Base-by-base conservation (phyloP, 2,888 invertebrate species). In the Malthinus seriepunctatus region DNA sequence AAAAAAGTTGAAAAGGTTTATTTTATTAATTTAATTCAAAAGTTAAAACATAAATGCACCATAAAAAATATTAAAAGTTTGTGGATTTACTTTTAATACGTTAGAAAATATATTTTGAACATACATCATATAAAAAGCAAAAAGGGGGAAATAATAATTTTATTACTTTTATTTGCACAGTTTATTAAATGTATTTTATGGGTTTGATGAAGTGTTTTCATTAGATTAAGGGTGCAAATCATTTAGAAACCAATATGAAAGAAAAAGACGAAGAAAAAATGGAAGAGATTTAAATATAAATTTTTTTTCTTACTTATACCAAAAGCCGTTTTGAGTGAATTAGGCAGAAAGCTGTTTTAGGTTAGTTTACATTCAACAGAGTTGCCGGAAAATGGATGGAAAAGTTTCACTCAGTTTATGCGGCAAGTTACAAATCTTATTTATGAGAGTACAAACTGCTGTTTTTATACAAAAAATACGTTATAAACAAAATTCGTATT, bases 401-500 rank as follows among this genome's bases (percentile, higher is more conserved):
- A 66, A 63, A 61, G 65, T 56, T 59, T 58, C 56, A 56, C 56
- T 59, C 50, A 66, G 65, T 67, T 67, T 63, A 65, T 64, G 58
- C 63, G 57, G 66, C 62, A 65, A 55, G 68, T 69, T 66, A 71
- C 71, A 71, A 71, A 72, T 71, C 72, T 71, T 68, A 67, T 70
- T 72, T 71, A 71, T 71, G 70, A 68, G 64, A 64, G 63, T 58
- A 60, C 57, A 65, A 69, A 67, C 67, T 69, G 69, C 60, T 69
- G 69, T 65, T 71, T 68, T 69, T 23, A 5, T 23, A 23, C 5
- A 42, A 15, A 23, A 42, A 42, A 15, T 11, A 15, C 39, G 39
- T 67, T 69, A 65, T 64, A 62, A 63, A 37, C 34, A 38, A 50
- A 42, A 42, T 15, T 15, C 12, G 15, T 42, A 42, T 15, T 23